Percentiles rank a stretch among this genome's conserved stretches.
Conservation (phyloP, 2,113 vertebrate genomes). For the Candoia aspera region DNA sequence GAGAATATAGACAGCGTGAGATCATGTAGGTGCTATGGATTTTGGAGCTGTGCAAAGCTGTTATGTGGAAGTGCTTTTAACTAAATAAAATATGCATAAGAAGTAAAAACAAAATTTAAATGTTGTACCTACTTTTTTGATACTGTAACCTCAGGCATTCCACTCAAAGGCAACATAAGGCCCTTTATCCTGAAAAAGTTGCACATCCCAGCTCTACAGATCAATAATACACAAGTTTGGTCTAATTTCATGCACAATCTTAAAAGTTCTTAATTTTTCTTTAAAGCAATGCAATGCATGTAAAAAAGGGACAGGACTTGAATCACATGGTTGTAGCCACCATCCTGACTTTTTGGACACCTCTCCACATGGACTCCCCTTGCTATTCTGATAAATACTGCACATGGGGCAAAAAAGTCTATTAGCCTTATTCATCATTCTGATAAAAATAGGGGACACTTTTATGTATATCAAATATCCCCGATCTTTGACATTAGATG, state of each 20-base stretch:
- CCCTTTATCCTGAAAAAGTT: background rate
- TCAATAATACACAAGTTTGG: background rate
- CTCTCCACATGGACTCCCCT: background rate
- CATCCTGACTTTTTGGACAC: background rate
- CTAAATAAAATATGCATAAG: background rate
- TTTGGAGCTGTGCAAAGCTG: background rate
- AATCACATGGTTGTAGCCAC: background rate
- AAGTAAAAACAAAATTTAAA: background rate
- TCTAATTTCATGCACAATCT: background rate
- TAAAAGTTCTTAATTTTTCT: background rate
- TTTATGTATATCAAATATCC: background rate
- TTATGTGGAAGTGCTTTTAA: background rate
- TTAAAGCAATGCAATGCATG: background rate
- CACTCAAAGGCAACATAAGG: background rate
- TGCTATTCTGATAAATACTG: background rate
- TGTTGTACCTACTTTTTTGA: background rate
- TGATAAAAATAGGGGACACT: background rate
- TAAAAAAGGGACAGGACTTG: background rate
- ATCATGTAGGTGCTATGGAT: background rate
- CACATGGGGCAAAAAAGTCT: background rate
- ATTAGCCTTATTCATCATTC: too few relatives aligned
- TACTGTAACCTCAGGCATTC: background rate
- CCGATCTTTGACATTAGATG: background rate
- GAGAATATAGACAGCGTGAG: background rate
- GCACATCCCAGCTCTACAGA: background rate